Evolutionary conservation across 35 echinoderm and acorn worm species (phyloP).

Genomic region (Ophiothrix spiculata): DNA sequence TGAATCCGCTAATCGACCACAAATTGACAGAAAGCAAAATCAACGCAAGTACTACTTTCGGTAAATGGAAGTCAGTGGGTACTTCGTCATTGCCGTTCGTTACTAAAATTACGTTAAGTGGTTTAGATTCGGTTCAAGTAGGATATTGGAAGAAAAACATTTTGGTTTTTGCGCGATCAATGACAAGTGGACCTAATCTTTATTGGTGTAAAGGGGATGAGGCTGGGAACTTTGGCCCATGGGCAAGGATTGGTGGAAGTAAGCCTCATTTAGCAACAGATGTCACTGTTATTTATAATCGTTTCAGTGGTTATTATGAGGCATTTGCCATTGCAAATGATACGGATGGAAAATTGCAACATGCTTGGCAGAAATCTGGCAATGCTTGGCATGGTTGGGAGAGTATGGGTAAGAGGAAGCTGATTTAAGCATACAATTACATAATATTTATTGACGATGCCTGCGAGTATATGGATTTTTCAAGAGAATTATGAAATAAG

Average conservation of each 20-base stretch:
- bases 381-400: conserved; percentile 50
- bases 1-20: neutral
- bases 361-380: conserved; percentile 56
- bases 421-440: no score
- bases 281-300: conserved; percentile 50
- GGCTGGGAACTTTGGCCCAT: conserved; percentile 15
- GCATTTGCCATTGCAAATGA: conserved; percentile 58
- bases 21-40: neutral
- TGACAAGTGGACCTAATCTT: conserved; percentile 30
- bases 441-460: no score
- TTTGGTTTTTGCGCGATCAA: conserved; percentile 59
- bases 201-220: conserved; percentile 50
- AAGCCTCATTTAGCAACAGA: conserved; percentile 28
- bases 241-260: conserved; percentile 44
- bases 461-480: no score
- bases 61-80: conserved; percentile 29
- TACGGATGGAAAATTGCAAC: conserved; percentile 27
- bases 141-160: conserved; percentile 26
- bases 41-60: conserved; percentile 5
- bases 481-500: no score
- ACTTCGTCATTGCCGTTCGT: neutral
- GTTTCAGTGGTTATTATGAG: conserved; percentile 50
- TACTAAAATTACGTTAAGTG: neutral
- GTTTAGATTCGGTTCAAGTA: conserved; percentile 32
- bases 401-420: conserved; percentile 40